phyloP scores from a whole-genome alignment of 2,113 vertebrate genomes.

The Hypomesus transpacificus region DNA sequence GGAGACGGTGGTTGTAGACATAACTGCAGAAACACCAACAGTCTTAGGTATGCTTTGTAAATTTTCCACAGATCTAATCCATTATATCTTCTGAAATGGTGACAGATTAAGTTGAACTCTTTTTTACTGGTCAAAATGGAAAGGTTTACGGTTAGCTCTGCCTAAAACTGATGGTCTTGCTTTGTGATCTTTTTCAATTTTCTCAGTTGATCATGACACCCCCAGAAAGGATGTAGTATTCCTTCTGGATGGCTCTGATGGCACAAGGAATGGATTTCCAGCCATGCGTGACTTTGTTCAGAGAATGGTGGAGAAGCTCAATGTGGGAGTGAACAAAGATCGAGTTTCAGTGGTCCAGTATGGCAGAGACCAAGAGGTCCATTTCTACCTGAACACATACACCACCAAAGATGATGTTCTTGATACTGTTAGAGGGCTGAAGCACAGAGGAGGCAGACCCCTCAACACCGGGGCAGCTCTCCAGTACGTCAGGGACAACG shows the following conservation, averaged over 20 bases:
- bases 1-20: neutral
- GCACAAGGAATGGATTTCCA: slow-evolving; percentile 41
- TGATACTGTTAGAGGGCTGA: slow-evolving; percentile 23
- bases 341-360: slow-evolving; percentile 48
- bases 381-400: slow-evolving; percentile 50
- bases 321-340: slow-evolving; percentile 40
- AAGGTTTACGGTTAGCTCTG: no score
- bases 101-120: no score
- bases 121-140: no score
- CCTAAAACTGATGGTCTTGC: neutral
- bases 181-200: neutral
- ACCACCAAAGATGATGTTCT: slow-evolving; percentile 38
- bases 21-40: slow-evolving; percentile 14
- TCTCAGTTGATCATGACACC: no score
- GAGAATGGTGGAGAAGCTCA: slow-evolving; percentile 42
- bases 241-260: slow-evolving; percentile 44
- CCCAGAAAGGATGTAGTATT: slow-evolving; percentile 37
- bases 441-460: slow-evolving; percentile 50
- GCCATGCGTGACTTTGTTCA: slow-evolving; percentile 43
- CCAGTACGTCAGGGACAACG: slow-evolving; percentile 39
- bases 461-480: slow-evolving; percentile 44
- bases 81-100: neutral
- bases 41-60: slow-evolving; percentile 61
- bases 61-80: neutral
- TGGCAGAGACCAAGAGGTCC: slow-evolving; percentile 38